phyloP scores from a whole-genome alignment of 2,113 vertebrate species.

The Pterocles gutturalis region DNA sequence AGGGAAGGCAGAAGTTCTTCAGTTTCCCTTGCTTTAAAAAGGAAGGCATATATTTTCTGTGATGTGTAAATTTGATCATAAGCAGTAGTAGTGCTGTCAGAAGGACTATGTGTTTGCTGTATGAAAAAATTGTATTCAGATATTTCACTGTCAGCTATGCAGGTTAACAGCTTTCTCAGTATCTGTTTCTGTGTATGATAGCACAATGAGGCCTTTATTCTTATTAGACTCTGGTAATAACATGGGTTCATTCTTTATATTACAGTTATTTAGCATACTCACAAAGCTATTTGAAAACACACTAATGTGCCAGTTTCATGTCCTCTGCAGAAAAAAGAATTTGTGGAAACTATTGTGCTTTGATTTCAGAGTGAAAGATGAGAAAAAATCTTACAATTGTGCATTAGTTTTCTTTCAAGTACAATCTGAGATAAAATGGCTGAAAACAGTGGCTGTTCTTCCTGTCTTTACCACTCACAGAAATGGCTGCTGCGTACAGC shows the following conservation, averaged over 20 bases:
- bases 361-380: background rate
- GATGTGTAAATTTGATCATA: background rate
- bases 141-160: background rate
- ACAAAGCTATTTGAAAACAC: background rate
- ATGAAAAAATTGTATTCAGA: background rate
- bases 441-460: background rate
- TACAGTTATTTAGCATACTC: background rate
- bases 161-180: background rate
- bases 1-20: background rate
- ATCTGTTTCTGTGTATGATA: background rate
- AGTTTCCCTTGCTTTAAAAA: background rate
- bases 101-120: background rate
- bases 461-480: background rate
- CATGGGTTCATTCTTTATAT: background rate
- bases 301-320: background rate
- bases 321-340: slow-evolving; percentile 21
- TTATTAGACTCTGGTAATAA: background rate
- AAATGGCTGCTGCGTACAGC: background rate
- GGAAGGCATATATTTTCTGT: background rate
- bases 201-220: background rate
- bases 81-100: background rate
- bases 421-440: background rate
- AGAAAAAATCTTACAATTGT: slow-evolving; percentile 35
- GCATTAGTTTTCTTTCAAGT: background rate
- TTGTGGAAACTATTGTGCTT: background rate